Evolutionary conservation across 2,888 invertebrate genomes (phyloP), one percentile per base, ranked within the genome.

Genomic region (Diogma glabrata): DNA sequence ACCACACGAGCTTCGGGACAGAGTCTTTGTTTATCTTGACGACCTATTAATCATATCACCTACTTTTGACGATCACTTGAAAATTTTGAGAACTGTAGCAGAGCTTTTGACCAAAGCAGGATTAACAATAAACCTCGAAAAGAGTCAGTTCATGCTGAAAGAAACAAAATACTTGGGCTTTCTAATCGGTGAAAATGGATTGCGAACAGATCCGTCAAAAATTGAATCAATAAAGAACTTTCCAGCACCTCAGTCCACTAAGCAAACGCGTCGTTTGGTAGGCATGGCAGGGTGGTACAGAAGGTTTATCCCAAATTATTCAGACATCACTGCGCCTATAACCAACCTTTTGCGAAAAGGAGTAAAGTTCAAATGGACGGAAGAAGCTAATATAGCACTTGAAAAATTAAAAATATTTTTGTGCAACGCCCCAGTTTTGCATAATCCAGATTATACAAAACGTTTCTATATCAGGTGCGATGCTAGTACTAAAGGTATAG

Each of bases 391-490:
- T 58, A n/a, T 57, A 65, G 56, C 63, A 60, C 49, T 63, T n/a
- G n/a, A n/a, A n/a, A n/a, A n/a, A n/a, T n/a, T n/a, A n/a, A n/a
- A n/a, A n/a, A n/a, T n/a, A n/a, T n/a, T n/a, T n/a, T n/a, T n/a
- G n/a, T n/a, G n/a, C n/a, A n/a, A n/a, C n/a, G n/a, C n/a, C n/a
- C n/a, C n/a, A n/a, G n/a, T n/a, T n/a, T n/a, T n/a, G n/a, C n/a
- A n/a, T n/a, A n/a, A n/a, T n/a, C n/a, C n/a, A n/a, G n/a, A n/a
- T 60, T 50, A 63, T 69, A 0, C 67, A 67, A 9, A 68, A 71
- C 60, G 69, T 71, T 57, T 61, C 64, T 3, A 68, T 67, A 55
- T 60, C 65, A 0, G 30, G n/a, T 50, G 45, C 8, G 26, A 50
- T 17, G 50, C 30, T 2, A 50, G n/a, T 14, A 14, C 20, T 19